A percentile compares a stretch with the other conserved stretches of the same genome.
Conservation (phyloP, 2,888 invertebrate species). For the Griposia aprilina region DNA sequence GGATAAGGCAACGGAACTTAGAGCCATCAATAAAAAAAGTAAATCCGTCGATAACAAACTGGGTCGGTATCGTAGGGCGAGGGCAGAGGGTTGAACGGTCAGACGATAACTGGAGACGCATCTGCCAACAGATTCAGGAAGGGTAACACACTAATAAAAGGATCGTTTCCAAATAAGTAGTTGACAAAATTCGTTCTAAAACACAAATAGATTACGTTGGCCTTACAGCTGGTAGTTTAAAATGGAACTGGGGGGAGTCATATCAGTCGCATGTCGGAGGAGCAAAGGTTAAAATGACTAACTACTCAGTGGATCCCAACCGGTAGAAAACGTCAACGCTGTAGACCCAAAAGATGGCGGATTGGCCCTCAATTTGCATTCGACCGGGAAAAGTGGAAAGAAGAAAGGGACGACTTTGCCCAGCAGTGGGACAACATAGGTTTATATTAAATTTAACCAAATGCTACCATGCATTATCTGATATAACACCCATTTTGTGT, state of each 20-base stretch:
- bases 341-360: not conserved
- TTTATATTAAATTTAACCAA: not conserved
- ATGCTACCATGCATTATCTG: not conserved
- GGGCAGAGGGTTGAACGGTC: constrained; percentile 66
- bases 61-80: constrained; percentile 58
- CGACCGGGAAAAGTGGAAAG: not conserved
- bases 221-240: not conserved
- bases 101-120: constrained; percentile 75
- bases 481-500: not conserved
- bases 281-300: not conserved
- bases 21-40: constrained; percentile 64
- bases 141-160: constrained; percentile 59
- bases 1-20: constrained; percentile 60
- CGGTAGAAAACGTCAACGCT: not conserved
- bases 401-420: not conserved
- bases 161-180: constrained; percentile 27
- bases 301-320: not conserved
- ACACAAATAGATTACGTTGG: not conserved
- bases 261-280: not conserved
- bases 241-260: not conserved
- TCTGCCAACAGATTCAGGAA: constrained; percentile 73
- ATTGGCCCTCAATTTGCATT: not conserved
- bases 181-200: not conserved
- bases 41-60: constrained; percentile 71
- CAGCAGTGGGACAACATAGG: not conserved